Percentiles rank a stretch among this genome's conserved stretches.
Evolutionary conservation across 2,797 vertebrate genomes (phyloP).

Genomic region (Ambastaia sidthimunki): DNA sequence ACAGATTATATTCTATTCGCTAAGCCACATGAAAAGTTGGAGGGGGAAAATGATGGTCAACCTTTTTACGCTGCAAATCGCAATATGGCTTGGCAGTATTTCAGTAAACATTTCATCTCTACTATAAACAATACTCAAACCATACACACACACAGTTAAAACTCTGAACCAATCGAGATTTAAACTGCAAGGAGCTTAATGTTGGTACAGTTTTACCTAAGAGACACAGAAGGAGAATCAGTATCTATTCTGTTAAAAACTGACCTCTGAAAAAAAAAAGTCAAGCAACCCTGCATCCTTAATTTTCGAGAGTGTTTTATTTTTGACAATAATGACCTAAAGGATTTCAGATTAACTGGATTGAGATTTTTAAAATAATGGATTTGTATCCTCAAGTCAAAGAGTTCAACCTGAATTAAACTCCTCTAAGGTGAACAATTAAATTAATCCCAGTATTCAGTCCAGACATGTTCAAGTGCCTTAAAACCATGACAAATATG

Average conservation of each 20-base stretch:
- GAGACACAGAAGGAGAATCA: slow-evolving; percentile 1
- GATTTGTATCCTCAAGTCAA: not conserved
- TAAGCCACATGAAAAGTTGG: slow-evolving; percentile 22
- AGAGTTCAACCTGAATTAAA: not conserved
- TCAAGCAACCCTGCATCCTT: not conserved
- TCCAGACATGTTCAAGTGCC: not conserved
- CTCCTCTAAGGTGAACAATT: not conserved
- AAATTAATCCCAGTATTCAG: not conserved
- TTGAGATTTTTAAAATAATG: not conserved
- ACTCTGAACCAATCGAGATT: slow-evolving; percentile 1
- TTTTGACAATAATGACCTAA: not conserved
- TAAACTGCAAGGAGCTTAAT: slow-evolving; percentile 8
- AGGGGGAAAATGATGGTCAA: slow-evolving; percentile 9
- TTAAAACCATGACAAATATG: not conserved
- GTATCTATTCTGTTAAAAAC: slow-evolving; percentile 1
- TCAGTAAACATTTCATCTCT: slow-evolving; percentile 27
- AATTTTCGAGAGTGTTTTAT: slow-evolving; percentile 1
- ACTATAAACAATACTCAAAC: slow-evolving; percentile 5
- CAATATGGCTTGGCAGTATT: not conserved
- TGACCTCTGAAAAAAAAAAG: not conserved
- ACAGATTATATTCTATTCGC: slow-evolving; percentile 18
- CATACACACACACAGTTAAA: not conserved
- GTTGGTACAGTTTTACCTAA: slow-evolving; percentile 18
- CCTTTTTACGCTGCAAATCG: slow-evolving; percentile 15
- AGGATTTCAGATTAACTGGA: not conserved